phyloP scores from a whole-genome alignment of 2,113 vertebrate genomes.

The Promerops cafer region DNA sequence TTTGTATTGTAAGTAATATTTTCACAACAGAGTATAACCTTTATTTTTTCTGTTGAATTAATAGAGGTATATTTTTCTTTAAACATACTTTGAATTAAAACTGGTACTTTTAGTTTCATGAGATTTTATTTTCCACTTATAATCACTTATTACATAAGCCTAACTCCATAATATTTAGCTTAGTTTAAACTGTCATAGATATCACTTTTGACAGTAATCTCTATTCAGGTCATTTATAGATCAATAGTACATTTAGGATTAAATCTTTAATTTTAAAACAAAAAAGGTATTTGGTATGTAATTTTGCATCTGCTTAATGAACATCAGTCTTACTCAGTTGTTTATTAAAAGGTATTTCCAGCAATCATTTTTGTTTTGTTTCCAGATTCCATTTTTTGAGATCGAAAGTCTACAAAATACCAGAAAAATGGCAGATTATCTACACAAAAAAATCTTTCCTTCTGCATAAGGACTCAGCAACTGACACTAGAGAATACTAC shows the following conservation, averaged over 20 bases:
- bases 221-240: background rate
- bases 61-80: background rate
- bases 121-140: background rate
- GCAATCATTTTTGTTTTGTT: background rate
- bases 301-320: background rate
- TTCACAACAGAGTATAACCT: background rate
- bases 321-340: background rate
- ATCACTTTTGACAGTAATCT: background rate
- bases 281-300: background rate
- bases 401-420: constrained; percentile 68
- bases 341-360: background rate
- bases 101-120: background rate
- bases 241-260: background rate
- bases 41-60: background rate
- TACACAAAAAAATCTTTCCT: constrained; percentile 88
- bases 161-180: background rate
- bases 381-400: constrained; percentile 87
- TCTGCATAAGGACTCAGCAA: constrained; percentile 67
- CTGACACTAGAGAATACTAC: constrained; percentile 48
- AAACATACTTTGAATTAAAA: background rate
- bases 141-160: background rate
- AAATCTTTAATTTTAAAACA: background rate
- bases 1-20: background rate
- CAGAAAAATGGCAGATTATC: constrained; percentile 76
- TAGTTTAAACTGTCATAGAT: background rate